phyloP scores from a whole-genome alignment of 2,888 invertebrate species.

The Tribolium freemani region DNA sequence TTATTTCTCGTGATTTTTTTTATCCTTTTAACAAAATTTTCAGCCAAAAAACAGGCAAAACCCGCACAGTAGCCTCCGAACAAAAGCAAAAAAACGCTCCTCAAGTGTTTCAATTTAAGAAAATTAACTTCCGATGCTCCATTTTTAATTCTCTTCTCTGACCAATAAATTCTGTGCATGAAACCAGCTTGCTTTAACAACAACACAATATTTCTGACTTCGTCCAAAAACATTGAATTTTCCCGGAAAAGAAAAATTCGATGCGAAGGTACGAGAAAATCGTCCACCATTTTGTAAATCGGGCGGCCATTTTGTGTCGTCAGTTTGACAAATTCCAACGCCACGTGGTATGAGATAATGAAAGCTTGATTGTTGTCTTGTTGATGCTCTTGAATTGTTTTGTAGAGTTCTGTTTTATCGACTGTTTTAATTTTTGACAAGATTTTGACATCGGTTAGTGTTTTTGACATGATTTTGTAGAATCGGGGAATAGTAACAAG shows the following conservation, averaged over 20 bases:
- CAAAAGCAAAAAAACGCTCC: constrained; percentile 9
- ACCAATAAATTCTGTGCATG: neutral
- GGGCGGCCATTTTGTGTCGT: neutral
- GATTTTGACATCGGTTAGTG: no score
- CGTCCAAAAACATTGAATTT: neutral
- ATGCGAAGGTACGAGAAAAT: neutral
- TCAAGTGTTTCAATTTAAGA: neutral
- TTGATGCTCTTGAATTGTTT: neutral
- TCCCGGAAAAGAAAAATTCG: constrained; percentile 5
- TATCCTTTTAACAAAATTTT: neutral
- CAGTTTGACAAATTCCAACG: constrained; percentile 1
- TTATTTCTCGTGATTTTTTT: neutral
- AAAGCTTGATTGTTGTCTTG: neutral
- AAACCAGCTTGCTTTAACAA: neutral
- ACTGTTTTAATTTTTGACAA: neutral
- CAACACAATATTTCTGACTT: neutral
- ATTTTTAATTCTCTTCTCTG: neutral
- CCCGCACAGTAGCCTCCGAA: neutral
- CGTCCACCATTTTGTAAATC: constrained; percentile 1
- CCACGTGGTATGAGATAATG: neutral
- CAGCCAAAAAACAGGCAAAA: constrained; percentile 8
- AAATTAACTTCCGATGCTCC: neutral
- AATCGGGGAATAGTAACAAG: neutral
- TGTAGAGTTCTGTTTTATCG: neutral
- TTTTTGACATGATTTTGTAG: neutral